Evolutionary conservation across 2,888 invertebrate genomes (phyloP), one percentile per base, ranked within the genome.

Genomic region (Drosophila sordidula): DNA sequence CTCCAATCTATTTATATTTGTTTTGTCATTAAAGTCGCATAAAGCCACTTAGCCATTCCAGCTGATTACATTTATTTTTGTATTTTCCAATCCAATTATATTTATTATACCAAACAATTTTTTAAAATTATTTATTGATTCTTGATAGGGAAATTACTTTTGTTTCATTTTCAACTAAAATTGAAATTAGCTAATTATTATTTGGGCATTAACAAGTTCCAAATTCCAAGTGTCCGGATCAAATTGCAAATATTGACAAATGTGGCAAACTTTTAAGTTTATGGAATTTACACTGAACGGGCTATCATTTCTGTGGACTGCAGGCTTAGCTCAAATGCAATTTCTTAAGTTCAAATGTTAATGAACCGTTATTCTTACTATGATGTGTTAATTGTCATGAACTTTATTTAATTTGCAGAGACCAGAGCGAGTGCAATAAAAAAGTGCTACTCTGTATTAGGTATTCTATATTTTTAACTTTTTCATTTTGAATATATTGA

Each of bases 281-380:
- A 11, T 3, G 12, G 1, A 12, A 14, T 26, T 25, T 16, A 38
- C 32, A 44, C 16, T 16, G 6, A 45, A n/a, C 22, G 16, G 38
- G 16, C 16, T 14, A 29, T 54, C 50, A 55, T 55, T 45, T 18
- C 12, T 29, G 26, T 14, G 26, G 6, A 36, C 12, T 25, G 14
- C 32, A 44, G 16, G 32, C 34, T 34, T 2, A 46, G 9, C 14
- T 56, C 9, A 6, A 38, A 47, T 55, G 32, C 26, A 45, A 12
- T 45, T 74, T 12, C 14, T 25, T 14, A 14, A 39, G 63, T 42
- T 68, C 61, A 67, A 63, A 49, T 46, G 75, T 65, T 65, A 78
- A 85, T 55, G 36, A 63, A 44, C 63, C 14, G 44, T 14, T 49
- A 12, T 47, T 51, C 25, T 6, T 39, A 5, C 41, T 16, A 32